These are phyloP conservation scores for Orycteropus afer DNA, from an alignment of 2,113 vertebrate genomes.

Conservation along the genomic window DNA sequence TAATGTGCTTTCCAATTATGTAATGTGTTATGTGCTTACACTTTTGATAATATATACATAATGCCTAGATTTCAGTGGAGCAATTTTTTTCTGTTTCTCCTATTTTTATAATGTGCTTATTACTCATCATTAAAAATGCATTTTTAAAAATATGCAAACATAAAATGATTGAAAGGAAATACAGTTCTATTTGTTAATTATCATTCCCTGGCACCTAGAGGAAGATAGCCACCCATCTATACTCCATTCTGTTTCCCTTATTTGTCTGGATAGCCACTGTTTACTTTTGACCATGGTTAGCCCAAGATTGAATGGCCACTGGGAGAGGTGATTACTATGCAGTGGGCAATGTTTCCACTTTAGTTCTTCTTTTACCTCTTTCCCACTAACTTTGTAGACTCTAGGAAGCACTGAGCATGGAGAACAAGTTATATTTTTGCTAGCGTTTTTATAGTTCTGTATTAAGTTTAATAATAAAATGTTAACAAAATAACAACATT, in stretches of 20 bases:
- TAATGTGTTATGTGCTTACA: too few species aligned
- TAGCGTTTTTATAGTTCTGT: neutral
- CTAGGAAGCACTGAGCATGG: neutral
- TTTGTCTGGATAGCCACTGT: neutral
- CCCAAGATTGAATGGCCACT: neutral
- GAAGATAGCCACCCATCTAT: neutral
- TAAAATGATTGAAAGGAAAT: neutral
- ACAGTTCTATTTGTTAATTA: neutral
- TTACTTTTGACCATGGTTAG: neutral
- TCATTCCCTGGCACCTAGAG: neutral
- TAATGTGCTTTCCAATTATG: too few species aligned
- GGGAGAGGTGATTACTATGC: neutral
- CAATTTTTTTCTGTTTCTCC: neutral
- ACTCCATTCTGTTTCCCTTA: neutral
- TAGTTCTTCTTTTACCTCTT: neutral
- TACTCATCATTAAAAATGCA: conserved; percentile 23
- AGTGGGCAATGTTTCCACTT: neutral
- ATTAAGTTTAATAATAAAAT: conserved; percentile 37
- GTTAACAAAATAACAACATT: neutral
- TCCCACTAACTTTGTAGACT: neutral
- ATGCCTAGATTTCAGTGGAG: neutral
- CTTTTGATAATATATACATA: too few species aligned
- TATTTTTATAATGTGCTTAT: conserved; percentile 20
- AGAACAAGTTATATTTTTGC: conserved; percentile 11
- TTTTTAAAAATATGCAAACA: conserved; percentile 3